These are phyloP conservation scores for Arremon aurantiirostris DNA, from an alignment of 2,797 vertebrate species.

Conservation along the genomic window DNA sequence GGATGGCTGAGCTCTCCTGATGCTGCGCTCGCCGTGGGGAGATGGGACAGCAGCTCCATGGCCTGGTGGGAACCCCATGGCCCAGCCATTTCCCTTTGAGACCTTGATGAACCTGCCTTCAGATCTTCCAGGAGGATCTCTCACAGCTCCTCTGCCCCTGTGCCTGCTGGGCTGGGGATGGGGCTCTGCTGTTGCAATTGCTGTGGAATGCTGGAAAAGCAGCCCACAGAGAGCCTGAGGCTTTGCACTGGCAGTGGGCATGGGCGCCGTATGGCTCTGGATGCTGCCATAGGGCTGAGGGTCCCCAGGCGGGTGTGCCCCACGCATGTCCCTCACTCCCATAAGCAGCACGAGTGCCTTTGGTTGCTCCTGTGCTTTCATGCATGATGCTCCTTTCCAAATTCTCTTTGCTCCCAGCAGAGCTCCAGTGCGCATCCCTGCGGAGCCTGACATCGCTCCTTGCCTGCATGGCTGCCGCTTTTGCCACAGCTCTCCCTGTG, in stretches of 20 bases:
- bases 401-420: background rate
- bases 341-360: background rate
- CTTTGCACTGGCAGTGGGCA: background rate
- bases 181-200: background rate
- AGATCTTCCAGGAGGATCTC: background rate
- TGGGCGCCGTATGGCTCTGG: fast-evolving
- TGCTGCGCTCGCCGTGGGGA: fast-evolving
- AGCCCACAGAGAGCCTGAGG: background rate
- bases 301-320: background rate
- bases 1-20: background rate
- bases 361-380: background rate
- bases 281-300: background rate
- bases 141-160: background rate
- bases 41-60: fast-evolving
- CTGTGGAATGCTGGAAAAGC: background rate
- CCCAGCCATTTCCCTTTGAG: background rate
- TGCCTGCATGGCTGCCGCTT: background rate
- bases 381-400: background rate
- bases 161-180: background rate
- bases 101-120: background rate
- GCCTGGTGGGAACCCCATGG: fast-evolving
- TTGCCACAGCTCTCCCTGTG: background rate
- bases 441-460: fast-evolving
- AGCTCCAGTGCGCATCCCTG: fast-evolving
- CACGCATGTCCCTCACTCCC: fast-evolving